phyloP scores from a whole-genome alignment of 2,888 invertebrate species.

The Aleiodes leptofemur region DNA sequence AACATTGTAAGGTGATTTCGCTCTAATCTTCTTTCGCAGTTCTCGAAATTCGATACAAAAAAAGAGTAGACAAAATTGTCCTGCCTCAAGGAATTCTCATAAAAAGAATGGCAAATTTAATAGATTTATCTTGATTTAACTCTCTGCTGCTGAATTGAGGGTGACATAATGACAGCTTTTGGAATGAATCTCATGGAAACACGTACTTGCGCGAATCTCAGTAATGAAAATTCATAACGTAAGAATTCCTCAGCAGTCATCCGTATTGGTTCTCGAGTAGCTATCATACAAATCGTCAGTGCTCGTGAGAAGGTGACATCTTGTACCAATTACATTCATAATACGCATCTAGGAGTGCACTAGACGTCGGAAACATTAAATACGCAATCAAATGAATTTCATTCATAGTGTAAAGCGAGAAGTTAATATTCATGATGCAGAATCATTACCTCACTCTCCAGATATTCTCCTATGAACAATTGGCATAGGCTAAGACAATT shows the following conservation, averaged over 20 bases:
- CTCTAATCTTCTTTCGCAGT: too few relatives aligned
- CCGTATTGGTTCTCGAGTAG: neutral
- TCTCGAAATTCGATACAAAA: too few relatives aligned
- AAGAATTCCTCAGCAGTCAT: slow-evolving; percentile 3
- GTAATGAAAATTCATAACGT: neutral
- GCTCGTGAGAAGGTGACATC: slow-evolving; percentile 1
- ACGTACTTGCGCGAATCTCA: neutral
- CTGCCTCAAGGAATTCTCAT: too few relatives aligned
- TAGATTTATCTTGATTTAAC: too few relatives aligned
- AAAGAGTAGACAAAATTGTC: too few relatives aligned
- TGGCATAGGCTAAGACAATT: neutral
- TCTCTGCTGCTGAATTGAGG: too few relatives aligned
- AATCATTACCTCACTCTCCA: neutral
- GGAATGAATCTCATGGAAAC: neutral
- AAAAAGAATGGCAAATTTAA: too few relatives aligned
- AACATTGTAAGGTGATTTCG: too few relatives aligned
- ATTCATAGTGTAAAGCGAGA: too few relatives aligned
- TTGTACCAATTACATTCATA: slow-evolving; percentile 20
- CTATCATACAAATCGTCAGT: neutral
- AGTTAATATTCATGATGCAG: too few relatives aligned
- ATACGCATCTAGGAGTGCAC: slow-evolving; percentile 13
- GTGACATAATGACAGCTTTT: too few relatives aligned
- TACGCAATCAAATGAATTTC: too few relatives aligned
- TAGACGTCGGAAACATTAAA: neutral
- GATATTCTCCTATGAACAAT: slow-evolving; percentile 17